Evolutionary conservation across 2,888 invertebrate genomes (phyloP), one percentile per base, ranked within the genome.

Genomic region (Polydrusus tereticollis): DNA sequence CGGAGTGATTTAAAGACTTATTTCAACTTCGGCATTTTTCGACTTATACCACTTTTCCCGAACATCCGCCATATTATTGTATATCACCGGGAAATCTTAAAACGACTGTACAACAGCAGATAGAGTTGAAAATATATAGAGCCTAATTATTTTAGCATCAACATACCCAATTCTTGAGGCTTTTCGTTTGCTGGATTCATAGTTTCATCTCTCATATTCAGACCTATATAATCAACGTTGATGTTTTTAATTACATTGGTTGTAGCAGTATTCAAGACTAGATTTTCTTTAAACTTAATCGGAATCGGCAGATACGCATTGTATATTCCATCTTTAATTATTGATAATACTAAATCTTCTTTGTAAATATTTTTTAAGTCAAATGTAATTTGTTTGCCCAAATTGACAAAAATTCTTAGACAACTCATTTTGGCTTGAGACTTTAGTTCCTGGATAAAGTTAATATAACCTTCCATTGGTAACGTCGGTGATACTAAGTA

Each of bases 341-440:
- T 90, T 80, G 96, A 96, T 59, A 95, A 86, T 1, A 92, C 90
- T 73, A 98, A 85, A 83, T 96, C 94, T 78, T 92, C 89, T 26
- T 89, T 87, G 5, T 93, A 86, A 3, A 90, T 88, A 81, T 90
- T 82, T 7, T 89, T 86, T 1, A 90, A 84, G 74, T 90, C 89
- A 77, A 94, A 92, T 2, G 87, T 83, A 77, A 94, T 92, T 1
- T 87, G 83, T 0, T 92, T 92, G 0, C 87, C 91, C 73, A 90
- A 83, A 65, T 94, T 89, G 38, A 92, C 87, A 5, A 94, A 83
- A 67, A 83, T 77, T 67, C 81, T 77, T 5, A 83, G 74, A 41
- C 75, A 71, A 16, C 77, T 73, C 71, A 80, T 80, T 29, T 82
- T 78, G 2, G 79, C 75, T 16, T 77, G 68, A 0, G 76, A 72